Base-by-base conservation (phyloP, 1,140 invertebrate genomes). In the Drosophila willistoni region DNA sequence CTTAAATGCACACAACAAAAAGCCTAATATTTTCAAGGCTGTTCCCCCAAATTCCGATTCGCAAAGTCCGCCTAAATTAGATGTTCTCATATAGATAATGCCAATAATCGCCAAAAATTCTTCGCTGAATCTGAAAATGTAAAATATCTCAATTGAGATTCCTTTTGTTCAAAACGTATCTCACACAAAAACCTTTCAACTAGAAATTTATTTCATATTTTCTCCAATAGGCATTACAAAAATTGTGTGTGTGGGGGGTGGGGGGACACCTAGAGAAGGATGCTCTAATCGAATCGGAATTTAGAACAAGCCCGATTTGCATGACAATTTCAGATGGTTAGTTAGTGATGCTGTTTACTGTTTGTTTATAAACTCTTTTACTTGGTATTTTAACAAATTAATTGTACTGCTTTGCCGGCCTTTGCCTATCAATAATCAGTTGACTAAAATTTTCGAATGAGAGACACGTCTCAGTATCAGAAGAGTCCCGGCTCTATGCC, bases 361-460 rank as follows among this genome's bases (percentile, higher is more conserved):
- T 68, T 69, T 83, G 73, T 82, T 83, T 79, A 77, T 83, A 87
- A 86, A 89, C 84, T 69, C 80, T 87, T 69, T 83, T 87, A 77
- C 67, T 81, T 77, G 73, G 57, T 79, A 68, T 72, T 89, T 79
- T 83, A 89, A 87, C 83, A 89, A 87, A 83, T 77, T 77, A 59
- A 41, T 62, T 64, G 54, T 64, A 55, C 66, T 70, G 68, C 65
- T 47, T 47, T 29, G 41, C 29, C n/a, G 44, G 41, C 36, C n/a
- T n/a, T n/a, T 12, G 55, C 66, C 44, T 59, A 29, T 29, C 29
- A 29, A 29, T 63, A 29, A 29, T 63, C n/a, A 59, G 44, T 9
- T 64, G 34, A 64, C 29, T 55, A 39, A 12, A 33, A 47, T 51
- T 47, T 47, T 59, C 1, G 7, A 2, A 34, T 36, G 29, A 7